Percentiles rank a stretch among this genome's conserved stretches.
Conservation (phyloP, 2,888 invertebrate species). For the Diarsia rubi region DNA sequence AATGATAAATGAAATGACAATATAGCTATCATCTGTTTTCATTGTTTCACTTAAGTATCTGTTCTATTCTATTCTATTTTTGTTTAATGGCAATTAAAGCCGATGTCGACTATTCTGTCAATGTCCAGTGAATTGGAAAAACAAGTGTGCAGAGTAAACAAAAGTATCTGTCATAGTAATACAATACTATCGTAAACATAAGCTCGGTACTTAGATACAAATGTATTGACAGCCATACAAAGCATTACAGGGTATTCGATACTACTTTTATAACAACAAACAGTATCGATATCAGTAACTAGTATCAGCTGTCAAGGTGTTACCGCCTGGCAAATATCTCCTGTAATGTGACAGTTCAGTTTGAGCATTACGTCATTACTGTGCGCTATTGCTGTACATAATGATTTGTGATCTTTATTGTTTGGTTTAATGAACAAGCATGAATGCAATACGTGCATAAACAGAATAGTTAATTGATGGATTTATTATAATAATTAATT, state of each 20-base stretch:
- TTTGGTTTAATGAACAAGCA: too few relatives aligned
- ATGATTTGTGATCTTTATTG: too few relatives aligned
- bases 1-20: background rate
- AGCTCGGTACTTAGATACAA: slow-evolving; percentile 1
- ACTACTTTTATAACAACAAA: background rate
- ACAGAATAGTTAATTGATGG: too few relatives aligned
- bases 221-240: background rate
- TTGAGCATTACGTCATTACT: background rate
- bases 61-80: too few relatives aligned
- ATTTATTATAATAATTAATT: too few relatives aligned
- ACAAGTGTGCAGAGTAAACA: too few relatives aligned
- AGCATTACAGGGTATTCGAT: background rate
- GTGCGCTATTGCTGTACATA: too few relatives aligned
- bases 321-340: background rate
- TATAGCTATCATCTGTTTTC: too few relatives aligned
- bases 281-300: background rate
- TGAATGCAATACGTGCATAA: too few relatives aligned
- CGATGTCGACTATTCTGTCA: too few relatives aligned
- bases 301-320: background rate
- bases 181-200: background rate
- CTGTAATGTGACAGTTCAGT: background rate
- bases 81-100: too few relatives aligned
- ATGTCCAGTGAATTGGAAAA: too few relatives aligned
- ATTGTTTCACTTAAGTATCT: background rate
- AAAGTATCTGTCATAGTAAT: background rate